A percentile compares a stretch with the other conserved stretches of the same genome.
Evolutionary conservation across 2,888 invertebrate genomes (phyloP).

Genomic region (Nasonovia ribisnigri): DNA sequence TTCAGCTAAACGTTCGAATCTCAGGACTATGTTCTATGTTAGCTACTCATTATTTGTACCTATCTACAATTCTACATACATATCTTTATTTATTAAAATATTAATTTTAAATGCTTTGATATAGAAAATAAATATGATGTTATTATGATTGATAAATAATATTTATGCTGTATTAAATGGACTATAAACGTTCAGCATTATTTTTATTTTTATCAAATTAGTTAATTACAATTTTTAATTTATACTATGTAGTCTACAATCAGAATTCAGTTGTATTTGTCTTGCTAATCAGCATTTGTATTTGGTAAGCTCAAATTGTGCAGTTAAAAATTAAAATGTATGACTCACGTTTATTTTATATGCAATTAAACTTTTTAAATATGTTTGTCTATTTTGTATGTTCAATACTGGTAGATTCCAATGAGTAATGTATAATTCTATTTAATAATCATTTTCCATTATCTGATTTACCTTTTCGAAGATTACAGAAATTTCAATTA

Average conservation of each 20-base stretch:
- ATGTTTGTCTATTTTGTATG: background rate
- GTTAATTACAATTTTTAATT: background rate
- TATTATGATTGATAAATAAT: background rate
- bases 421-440: background rate
- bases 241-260: background rate
- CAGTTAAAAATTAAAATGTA: background rate
- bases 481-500: background rate
- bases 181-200: constrained; percentile 5
- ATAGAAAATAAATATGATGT: background rate
- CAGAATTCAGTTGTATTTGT: background rate
- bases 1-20: background rate
- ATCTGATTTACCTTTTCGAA: background rate
- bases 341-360: background rate
- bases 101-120: background rate
- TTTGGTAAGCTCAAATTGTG: background rate
- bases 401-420: background rate
- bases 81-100: background rate
- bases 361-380: background rate
- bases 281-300: background rate
- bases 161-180: background rate
- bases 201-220: background rate
- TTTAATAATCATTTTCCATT: background rate
- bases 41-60: background rate
- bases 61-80: background rate
- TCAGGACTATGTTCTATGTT: background rate